A percentile compares a stretch with the other conserved stretches of the same genome.
phyloP scores from a whole-genome alignment of 2,888 invertebrate species.

The Calliopum simillimum region DNA sequence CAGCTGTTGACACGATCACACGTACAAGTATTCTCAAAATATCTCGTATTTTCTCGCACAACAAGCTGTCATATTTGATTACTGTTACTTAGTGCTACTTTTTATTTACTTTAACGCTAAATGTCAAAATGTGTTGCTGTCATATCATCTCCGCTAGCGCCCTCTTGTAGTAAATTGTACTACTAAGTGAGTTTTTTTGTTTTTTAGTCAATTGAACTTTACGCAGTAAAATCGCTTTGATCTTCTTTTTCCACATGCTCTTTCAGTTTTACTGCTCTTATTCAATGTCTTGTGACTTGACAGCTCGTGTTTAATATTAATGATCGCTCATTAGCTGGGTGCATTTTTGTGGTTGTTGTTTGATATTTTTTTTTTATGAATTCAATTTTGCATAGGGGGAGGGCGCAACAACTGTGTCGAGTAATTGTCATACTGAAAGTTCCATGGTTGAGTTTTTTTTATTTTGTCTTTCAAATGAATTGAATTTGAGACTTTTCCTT shows the following conservation, averaged over 20 bases:
- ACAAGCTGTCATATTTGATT: constrained; percentile 31
- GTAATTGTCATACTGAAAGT: too few species aligned
- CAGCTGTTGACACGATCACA: constrained; percentile 63
- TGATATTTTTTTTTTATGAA: too few species aligned
- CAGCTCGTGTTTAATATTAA: constrained; percentile 60
- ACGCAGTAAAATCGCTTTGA: constrained; percentile 59
- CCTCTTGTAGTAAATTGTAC: constrained; percentile 10
- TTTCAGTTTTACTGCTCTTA: constrained; percentile 13
- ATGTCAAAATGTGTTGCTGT: constrained; percentile 24
- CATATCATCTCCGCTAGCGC: constrained; percentile 5
- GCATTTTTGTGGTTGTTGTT: neutral
- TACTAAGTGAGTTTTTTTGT: constrained; percentile 30
- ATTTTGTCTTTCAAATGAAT: too few species aligned
- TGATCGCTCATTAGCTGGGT: constrained; percentile 59
- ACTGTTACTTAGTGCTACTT: neutral
- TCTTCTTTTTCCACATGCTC: constrained; percentile 49
- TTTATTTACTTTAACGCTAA: neutral
- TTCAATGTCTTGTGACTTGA: constrained; percentile 50
- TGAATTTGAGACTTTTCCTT: too few species aligned
- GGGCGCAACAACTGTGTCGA: too few species aligned
- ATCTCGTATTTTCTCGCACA: neutral
- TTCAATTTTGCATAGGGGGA: too few species aligned
- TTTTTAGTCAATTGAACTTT: constrained; percentile 54
- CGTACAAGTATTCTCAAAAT: constrained; percentile 41
- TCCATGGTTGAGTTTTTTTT: too few species aligned